phyloP scores from a whole-genome alignment of 2,113 vertebrate genomes.

The Phrynosoma platyrhinos region DNA sequence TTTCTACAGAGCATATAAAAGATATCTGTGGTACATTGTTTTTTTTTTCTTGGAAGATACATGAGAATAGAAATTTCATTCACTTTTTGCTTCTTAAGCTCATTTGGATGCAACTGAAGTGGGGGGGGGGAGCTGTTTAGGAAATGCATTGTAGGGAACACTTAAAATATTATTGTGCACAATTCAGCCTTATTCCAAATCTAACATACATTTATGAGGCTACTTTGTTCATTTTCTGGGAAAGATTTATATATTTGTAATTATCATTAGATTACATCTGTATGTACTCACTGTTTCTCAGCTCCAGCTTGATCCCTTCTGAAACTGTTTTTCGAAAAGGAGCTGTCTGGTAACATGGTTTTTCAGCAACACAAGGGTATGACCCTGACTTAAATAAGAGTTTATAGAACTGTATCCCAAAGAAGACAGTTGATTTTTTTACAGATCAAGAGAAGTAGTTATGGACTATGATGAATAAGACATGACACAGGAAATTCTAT shows the following conservation, averaged over 20 bases:
- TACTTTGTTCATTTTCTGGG: not conserved
- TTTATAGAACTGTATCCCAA: not conserved
- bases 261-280: too few relatives aligned
- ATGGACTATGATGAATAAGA: not conserved
- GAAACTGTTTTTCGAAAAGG: not conserved
- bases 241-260: not conserved
- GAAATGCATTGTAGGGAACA: not conserved
- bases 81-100: slow-evolving; percentile 15
- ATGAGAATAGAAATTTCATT: slow-evolving; percentile 32
- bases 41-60: slow-evolving; percentile 38
- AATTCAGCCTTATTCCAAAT: not conserved
- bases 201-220: not conserved
- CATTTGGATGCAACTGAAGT: not conserved
- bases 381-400: not conserved
- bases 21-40: not conserved
- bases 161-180: not conserved
- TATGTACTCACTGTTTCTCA: not conserved
- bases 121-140: not conserved
- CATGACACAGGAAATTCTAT: not conserved
- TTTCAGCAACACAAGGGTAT: not conserved
- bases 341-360: not conserved
- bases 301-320: not conserved
- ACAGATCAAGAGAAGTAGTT: not conserved
- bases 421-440: not conserved
- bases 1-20: slow-evolving; percentile 1